Conservation (phyloP, 1,140 invertebrate species). For the Theocolax elegans region DNA sequence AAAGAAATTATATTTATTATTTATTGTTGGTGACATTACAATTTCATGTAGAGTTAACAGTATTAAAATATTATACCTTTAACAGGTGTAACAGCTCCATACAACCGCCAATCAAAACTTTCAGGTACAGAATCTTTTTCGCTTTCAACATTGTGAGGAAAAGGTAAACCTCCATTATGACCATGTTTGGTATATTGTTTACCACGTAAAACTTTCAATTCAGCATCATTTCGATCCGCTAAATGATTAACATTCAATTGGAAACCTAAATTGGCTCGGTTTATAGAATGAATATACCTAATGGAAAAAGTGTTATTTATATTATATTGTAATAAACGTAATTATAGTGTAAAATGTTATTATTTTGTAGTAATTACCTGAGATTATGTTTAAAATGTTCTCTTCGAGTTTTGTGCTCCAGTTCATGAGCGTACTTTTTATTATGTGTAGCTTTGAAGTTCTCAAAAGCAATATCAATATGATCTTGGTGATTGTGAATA, state of each 20-base stretch:
- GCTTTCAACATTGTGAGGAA: conserved; percentile 73
- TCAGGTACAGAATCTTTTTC: conserved; percentile 72
- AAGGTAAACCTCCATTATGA: conserved; percentile 81
- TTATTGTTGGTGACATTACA: no score
- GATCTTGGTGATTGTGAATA: conserved; percentile 76
- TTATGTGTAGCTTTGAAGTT: conserved; percentile 81
- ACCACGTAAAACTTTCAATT: conserved; percentile 85
- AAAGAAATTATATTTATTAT: conserved; percentile 9
- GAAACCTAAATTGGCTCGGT: conserved; percentile 81
- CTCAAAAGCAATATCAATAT: conserved; percentile 83
- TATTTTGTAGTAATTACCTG: conserved; percentile 66
- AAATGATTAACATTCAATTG: conserved; percentile 88
- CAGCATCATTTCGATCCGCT: conserved; percentile 82
- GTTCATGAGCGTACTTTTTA: conserved; percentile 73
- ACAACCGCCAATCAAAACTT: conserved; percentile 88
- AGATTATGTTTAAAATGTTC: conserved; percentile 91
- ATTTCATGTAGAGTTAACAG: no score
- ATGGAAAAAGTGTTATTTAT: conserved; percentile 38
- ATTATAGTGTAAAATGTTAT: conserved; percentile 1
- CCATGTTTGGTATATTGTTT: conserved; percentile 72
- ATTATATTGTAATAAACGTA: background rate
- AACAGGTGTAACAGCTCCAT: conserved; percentile 92
- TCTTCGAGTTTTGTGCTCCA: conserved; percentile 79
- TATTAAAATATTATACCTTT: conserved; percentile 85
- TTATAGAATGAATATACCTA: conserved; percentile 87